Percentiles rank a stretch among this genome's conserved stretches.
phyloP scores from a whole-genome alignment of 92 coral and sea anemone genomes.

The Meandrina meandrites region DNA sequence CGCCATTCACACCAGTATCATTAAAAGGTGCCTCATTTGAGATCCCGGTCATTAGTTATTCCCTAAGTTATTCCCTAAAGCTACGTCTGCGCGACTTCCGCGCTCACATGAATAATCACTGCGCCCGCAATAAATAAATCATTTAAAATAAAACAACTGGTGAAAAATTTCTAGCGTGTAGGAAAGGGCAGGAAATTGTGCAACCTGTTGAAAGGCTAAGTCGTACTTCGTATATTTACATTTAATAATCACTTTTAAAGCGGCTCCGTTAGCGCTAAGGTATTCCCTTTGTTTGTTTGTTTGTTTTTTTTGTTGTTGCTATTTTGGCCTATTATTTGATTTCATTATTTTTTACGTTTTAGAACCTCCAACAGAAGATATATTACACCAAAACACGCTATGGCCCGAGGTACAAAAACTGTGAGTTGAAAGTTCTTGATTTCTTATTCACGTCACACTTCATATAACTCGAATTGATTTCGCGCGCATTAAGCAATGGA shows the following conservation, averaged over 20 bases:
- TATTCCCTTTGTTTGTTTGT: background rate
- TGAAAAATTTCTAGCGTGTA: too few species aligned
- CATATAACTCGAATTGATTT: background rate
- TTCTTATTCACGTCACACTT: too few species aligned
- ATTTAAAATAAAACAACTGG: too few species aligned
- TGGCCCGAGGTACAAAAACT: conserved; percentile 99
- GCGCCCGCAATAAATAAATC: background rate
- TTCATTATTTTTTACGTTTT: background rate
- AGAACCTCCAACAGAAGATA: conserved; percentile 97
- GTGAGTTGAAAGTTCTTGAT: conserved; percentile 70
- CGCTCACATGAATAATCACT: background rate
- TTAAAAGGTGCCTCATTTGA: conserved; percentile 54
- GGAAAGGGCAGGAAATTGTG: too few species aligned
- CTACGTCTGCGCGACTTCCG: background rate
- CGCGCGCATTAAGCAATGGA: background rate
- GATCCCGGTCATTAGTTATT: background rate
- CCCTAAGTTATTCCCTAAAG: background rate
- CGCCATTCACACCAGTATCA: conserved; percentile 79
- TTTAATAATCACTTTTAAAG: background rate
- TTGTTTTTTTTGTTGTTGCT: background rate
- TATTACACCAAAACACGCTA: conserved; percentile 84
- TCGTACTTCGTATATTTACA: too few species aligned
- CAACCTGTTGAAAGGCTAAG: too few species aligned
- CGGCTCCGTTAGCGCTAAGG: background rate
- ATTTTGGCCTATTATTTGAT: background rate